Base-by-base conservation (phyloP, 1,140 invertebrate species). In the Brachionus koreanus region DNA sequence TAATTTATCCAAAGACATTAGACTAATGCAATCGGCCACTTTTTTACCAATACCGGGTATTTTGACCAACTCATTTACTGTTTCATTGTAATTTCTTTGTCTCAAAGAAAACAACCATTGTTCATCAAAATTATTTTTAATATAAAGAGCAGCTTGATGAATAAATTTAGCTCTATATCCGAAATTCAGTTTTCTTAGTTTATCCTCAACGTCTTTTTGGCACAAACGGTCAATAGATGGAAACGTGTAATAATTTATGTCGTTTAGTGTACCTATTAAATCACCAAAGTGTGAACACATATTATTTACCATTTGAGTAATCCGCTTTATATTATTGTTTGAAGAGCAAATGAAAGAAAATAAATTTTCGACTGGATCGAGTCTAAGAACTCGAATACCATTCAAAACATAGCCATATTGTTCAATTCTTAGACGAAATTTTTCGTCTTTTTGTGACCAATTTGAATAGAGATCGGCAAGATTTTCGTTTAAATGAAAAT, bases 311-410 rank as follows among this genome's bases (percentile, higher is more conserved):
- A 99, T 95, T 23, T 90, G 83, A 83, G 83, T 87, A 88, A 95
- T 89, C 92, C 94, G 91, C 83, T 90, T 90, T 74, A 98, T 97
- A 85, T 98, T 94, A 88, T 98, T 98, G 87, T 98, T 98, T 82
- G 96, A 94, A 76, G 96, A 98, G 87, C 96, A 98, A 84, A 98
- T 97, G 86, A 98, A 98, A 12, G 94, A 93, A 86, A 98, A 95
- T 0, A 98, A 87, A 90, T 94, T 97, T 89, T 98, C 97, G 2
- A 95, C 89, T 0, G 95, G 92, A 84, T 98, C 93, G 89, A 98
- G 96, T 65, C 92, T 89, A n/a, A 99, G 87, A 85, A 98, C 94
- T 85, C 97, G 91, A 33, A 98, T 93, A 1, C 95, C 79, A 25
- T 61, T 39, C 33, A 79, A 65, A 23, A 79, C 12, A 37, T 79